Conservation (phyloP, 2,888 invertebrate genomes). For the Seladonia tumulorum region DNA sequence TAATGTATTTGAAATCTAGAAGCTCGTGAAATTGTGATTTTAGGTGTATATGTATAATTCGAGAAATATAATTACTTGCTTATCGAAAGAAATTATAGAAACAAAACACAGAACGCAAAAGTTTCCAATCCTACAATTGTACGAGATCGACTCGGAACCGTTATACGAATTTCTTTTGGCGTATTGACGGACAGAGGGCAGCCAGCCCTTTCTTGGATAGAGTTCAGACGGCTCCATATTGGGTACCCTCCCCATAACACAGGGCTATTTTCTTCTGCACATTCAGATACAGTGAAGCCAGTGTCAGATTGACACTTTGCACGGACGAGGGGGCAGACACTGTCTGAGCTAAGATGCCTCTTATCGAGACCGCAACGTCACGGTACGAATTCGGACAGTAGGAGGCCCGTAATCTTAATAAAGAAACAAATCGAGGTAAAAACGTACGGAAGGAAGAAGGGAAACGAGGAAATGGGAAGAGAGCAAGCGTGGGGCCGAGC, state of each 20-base stretch:
- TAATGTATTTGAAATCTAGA: too few relatives aligned
- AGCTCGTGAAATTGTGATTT: too few relatives aligned
- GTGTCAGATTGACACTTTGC: background rate
- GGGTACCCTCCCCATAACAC: background rate
- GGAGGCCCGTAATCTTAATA: background rate
- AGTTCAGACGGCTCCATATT: too few relatives aligned
- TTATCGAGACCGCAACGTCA: background rate
- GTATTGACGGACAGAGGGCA: too few relatives aligned
- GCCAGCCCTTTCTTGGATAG: too few relatives aligned
- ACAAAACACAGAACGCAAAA: too few relatives aligned
- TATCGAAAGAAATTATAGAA: too few relatives aligned
- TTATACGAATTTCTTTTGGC: too few relatives aligned
- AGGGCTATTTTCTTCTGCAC: background rate
- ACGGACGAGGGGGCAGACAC: background rate
- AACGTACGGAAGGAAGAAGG: background rate
- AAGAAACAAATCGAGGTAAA: constrained; percentile 17
- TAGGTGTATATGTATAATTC: too few relatives aligned
- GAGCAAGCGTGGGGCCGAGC: background rate
- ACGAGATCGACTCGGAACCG: too few relatives aligned
- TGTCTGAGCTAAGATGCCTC: background rate
- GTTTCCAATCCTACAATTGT: too few relatives aligned
- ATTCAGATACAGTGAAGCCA: background rate
- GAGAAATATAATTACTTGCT: too few relatives aligned
- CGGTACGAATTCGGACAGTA: background rate
- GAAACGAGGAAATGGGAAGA: constrained; percentile 21